Evolutionary conservation across 2,113 vertebrate genomes (phyloP).

Genomic region (Candoia aspera): DNA sequence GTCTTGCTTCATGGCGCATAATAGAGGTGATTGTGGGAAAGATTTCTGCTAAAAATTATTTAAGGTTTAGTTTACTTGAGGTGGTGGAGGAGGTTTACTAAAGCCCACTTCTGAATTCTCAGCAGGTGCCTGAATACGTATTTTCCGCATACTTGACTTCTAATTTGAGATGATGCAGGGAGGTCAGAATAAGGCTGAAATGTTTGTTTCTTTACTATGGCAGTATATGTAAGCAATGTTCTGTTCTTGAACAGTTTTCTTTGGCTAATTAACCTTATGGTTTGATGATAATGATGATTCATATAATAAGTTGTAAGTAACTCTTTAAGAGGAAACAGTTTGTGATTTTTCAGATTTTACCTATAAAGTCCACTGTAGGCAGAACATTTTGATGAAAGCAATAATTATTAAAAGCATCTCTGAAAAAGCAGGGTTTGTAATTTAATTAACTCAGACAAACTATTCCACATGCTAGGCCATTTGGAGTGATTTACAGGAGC

Average conservation of each 20-base stretch:
- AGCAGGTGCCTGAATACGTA: constrained; percentile 70
- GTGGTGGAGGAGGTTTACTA: constrained; percentile 42
- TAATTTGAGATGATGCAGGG: constrained; percentile 68
- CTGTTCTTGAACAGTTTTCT: constrained; percentile 48
- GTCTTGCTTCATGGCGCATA: neutral
- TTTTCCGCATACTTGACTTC: constrained; percentile 68
- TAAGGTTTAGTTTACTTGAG: constrained; percentile 50
- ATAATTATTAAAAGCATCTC: neutral
- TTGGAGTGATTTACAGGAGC: neutral
- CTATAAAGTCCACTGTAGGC: neutral
- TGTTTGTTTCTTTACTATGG: constrained; percentile 62
- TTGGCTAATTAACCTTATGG: constrained; percentile 63
- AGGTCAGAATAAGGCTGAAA: constrained; percentile 56
- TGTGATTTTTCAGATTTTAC: neutral
- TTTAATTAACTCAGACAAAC: neutral
- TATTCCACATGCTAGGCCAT: neutral
- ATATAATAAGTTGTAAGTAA: constrained; percentile 63
- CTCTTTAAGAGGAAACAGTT: neutral
- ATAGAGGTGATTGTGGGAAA: constrained; percentile 35
- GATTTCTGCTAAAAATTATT: constrained; percentile 59
- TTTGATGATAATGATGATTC: constrained; percentile 62
- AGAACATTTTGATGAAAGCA: neutral
- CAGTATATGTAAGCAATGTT: constrained; percentile 50
- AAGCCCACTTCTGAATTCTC: constrained; percentile 69
- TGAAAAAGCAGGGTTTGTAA: neutral